These are phyloP conservation scores for Diplosoma virens DNA, from an alignment of 23 tunicate species.

Conservation along the genomic window DNA sequence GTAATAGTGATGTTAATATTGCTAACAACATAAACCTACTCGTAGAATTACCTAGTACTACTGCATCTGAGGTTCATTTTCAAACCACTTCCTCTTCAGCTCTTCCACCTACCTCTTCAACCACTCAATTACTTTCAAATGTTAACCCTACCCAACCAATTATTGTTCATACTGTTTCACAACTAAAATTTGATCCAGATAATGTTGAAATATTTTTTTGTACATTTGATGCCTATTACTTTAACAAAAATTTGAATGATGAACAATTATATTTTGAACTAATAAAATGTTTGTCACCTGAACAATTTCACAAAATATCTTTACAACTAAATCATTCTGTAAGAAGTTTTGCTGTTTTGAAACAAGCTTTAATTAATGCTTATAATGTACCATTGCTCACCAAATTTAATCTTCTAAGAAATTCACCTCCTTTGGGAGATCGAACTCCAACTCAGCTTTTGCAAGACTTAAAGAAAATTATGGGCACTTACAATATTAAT, in stretches of 20 bases:
- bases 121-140: too few species aligned
- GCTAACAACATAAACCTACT: too few species aligned
- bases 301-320: neutral
- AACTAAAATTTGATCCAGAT: neutral
- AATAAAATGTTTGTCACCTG: neutral
- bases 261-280: conserved; percentile 4
- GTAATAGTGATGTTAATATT: too few species aligned
- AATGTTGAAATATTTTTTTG: conserved; percentile 12
- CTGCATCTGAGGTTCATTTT: too few species aligned
- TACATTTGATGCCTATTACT: conserved; percentile 6
- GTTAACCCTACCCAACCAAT: too few species aligned
- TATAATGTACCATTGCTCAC: neutral
- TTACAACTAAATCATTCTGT: neutral
- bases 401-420: neutral
- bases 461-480: neutral
- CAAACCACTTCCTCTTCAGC: too few species aligned
- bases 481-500: neutral
- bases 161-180: neutral
- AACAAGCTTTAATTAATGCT: neutral
- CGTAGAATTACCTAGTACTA: too few species aligned
- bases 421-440: conserved; percentile 6
- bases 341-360: neutral
- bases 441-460: conserved; percentile 7
- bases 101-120: too few species aligned
- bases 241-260: neutral